Percentiles rank a stretch among this genome's conserved stretches.
Evolutionary conservation across 1,140 invertebrate species (phyloP).

Genomic region (Pissodes strobi): DNA sequence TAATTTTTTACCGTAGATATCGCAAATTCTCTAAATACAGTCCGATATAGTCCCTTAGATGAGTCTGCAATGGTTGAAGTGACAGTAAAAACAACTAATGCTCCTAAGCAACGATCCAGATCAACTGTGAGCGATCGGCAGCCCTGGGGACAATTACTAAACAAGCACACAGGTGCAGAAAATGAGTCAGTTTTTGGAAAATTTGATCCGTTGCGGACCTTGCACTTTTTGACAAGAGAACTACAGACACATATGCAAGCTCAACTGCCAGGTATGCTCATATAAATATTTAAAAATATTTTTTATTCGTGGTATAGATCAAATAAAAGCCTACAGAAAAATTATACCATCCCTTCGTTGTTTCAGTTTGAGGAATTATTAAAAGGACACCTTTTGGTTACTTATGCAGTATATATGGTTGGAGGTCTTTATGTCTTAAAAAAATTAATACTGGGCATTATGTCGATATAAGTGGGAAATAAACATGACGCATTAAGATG

Average conservation of each 20-base stretch:
- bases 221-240: slow-evolving; percentile 53
- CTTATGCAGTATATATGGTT: neutral
- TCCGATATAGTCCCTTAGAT: too few relatives aligned
- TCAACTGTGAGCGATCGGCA: slow-evolving; percentile 37
- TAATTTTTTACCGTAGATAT: too few relatives aligned
- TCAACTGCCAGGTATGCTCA: slow-evolving; percentile 40
- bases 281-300: neutral
- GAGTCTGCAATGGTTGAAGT: slow-evolving; percentile 38
- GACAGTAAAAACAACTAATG: slow-evolving; percentile 31
- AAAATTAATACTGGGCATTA: too few relatives aligned
- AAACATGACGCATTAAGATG: too few relatives aligned
- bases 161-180: slow-evolving; percentile 39
- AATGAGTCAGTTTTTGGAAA: slow-evolving; percentile 47
- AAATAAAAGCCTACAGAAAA: neutral
- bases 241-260: slow-evolving; percentile 43
- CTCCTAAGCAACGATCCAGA: slow-evolving; percentile 38
- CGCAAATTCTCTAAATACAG: too few relatives aligned
- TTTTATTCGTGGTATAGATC: neutral
- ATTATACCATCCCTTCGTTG: neutral
- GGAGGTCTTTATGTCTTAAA: too few relatives aligned
- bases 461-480: too few relatives aligned
- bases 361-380: neutral
- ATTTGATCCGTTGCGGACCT: slow-evolving; percentile 51
- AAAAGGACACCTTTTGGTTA: neutral
- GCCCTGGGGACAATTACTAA: slow-evolving; percentile 49